A percentile compares a stretch with the other conserved stretches of the same genome.
Evolutionary conservation across 2,888 invertebrate genomes (phyloP).

Genomic region (Chrysina gloriosa): DNA sequence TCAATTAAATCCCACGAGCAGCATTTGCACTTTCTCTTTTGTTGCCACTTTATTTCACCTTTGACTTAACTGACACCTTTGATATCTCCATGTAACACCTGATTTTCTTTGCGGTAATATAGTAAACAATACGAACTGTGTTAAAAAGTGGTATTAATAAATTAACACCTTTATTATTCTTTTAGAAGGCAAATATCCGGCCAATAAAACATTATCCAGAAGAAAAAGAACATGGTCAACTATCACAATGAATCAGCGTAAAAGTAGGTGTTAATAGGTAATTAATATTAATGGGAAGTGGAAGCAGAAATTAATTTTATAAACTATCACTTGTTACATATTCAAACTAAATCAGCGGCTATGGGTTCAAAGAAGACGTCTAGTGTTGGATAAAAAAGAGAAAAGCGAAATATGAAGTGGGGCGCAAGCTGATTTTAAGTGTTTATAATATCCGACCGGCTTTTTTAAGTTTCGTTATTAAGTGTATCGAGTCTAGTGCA

Average conservation of each 20-base stretch:
- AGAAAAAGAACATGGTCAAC: not conserved
- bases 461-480: constrained; percentile 8
- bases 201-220: not conserved
- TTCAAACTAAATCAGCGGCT: not conserved
- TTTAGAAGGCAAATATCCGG: not conserved
- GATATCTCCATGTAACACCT: not conserved
- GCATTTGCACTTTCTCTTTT: too few relatives aligned
- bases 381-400: not conserved
- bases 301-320: constrained; percentile 13
- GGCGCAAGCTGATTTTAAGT: not conserved
- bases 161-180: not conserved
- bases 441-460: constrained; percentile 7
- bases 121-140: not conserved
- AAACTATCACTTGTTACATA: constrained; percentile 3
- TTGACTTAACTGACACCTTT: not conserved
- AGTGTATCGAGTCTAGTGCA: not conserved
- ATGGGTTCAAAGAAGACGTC: not conserved
- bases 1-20: too few relatives aligned
- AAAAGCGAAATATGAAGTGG: not conserved
- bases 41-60: too few relatives aligned
- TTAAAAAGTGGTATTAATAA: not conserved
- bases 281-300: constrained; percentile 14
- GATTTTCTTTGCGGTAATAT: too few relatives aligned
- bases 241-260: constrained; percentile 2
- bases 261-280: constrained; percentile 3